Conservation (phyloP, 2,797 vertebrate species). For the Vipera ursinii region DNA sequence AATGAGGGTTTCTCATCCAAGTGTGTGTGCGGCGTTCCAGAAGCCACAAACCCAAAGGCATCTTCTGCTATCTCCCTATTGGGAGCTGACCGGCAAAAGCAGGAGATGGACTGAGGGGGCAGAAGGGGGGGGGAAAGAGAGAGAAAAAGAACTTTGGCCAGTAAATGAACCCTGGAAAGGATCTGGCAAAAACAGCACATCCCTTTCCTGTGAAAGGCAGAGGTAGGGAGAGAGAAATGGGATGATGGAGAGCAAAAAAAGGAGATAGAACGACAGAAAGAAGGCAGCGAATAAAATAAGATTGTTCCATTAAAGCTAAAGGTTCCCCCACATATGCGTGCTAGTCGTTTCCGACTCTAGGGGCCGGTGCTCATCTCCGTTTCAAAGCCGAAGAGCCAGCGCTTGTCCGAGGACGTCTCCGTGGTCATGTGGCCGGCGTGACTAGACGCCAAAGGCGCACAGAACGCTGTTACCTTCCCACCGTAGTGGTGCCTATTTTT, state of each 20-base stretch:
- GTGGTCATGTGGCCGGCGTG: no score
- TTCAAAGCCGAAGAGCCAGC: no score
- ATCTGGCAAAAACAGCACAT: not conserved
- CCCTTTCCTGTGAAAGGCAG: not conserved
- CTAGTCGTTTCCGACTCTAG: no score
- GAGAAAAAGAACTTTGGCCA: not conserved
- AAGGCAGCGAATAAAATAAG: not conserved
- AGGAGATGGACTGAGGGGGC: not conserved
- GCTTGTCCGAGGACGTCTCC: no score
- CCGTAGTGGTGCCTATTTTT: no score
- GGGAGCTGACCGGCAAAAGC: not conserved
- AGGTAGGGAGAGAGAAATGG: not conserved
- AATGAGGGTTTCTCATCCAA: not conserved
- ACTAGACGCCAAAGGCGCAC: no score
- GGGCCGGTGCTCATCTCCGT: no score
- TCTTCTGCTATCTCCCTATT: not conserved
- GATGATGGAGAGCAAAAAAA: not conserved
- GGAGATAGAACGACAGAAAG: not conserved
- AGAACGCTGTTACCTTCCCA: no score
- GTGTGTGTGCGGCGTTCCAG: rapidly evolving
- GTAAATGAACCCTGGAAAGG: not conserved
- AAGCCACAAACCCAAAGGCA: not conserved
- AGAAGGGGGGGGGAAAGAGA: no score
- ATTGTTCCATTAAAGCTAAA: not conserved
- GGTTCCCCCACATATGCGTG: no score